A percentile compares a stretch with the other conserved stretches of the same genome.
These are phyloP conservation scores for Phortica okadai DNA, from an alignment of 2,888 invertebrate species.

Conservation along the genomic window DNA sequence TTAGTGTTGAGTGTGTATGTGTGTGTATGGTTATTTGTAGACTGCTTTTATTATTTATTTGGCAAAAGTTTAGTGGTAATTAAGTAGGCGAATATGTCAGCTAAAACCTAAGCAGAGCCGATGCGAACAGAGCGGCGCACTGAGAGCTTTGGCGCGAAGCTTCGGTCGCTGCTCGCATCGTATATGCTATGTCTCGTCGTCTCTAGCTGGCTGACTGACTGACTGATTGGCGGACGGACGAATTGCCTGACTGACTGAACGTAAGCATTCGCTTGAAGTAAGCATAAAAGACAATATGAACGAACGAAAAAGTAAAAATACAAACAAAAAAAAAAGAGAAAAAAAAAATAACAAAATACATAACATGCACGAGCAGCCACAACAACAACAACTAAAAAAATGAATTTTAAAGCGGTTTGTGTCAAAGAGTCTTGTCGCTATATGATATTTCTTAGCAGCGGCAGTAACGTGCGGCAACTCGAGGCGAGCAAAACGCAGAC, in stretches of 20 bases:
- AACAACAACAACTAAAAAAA: no score
- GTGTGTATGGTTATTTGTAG: not conserved
- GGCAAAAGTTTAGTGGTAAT: not conserved
- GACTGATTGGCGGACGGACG: no score
- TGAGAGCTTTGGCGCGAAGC: not conserved
- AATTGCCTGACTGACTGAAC: no score
- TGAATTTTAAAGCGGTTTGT: no score
- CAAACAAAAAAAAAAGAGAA: not conserved
- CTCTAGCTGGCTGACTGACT: no score
- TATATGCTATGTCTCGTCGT: no score
- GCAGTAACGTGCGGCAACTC: constrained; percentile 57
- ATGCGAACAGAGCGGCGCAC: not conserved
- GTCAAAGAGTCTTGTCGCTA: constrained; percentile 2
- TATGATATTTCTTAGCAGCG: constrained; percentile 34
- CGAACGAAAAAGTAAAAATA: not conserved
- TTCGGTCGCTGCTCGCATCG: not conserved
- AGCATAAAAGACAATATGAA: no score
- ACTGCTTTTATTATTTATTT: not conserved
- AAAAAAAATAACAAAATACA: not conserved
- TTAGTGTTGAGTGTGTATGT: not conserved
- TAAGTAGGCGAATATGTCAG: not conserved
- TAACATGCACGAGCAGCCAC: not conserved
- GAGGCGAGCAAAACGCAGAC: constrained; percentile 52
- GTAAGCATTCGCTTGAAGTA: no score
- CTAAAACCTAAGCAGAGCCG: not conserved